Evolutionary conservation across 92 coral and sea anemone genomes (phyloP).

Genomic region (Chrysogorgia sp.): DNA sequence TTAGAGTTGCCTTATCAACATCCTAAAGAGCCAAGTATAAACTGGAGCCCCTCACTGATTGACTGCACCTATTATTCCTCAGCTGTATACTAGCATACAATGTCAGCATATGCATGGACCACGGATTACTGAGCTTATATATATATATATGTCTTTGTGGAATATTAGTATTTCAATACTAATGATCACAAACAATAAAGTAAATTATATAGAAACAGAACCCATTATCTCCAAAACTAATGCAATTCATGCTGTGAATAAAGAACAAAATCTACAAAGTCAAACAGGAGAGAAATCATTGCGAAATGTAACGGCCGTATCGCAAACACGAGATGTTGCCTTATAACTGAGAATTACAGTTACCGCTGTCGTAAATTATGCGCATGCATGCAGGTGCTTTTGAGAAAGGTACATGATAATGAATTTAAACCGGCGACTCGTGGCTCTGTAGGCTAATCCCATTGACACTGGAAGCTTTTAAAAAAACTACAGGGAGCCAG

Average conservation of each 20-base stretch:
- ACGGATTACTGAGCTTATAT: no score
- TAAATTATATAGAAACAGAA: background rate
- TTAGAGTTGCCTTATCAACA: no score
- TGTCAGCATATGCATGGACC: no score
- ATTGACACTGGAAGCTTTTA: background rate
- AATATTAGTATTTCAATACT: background rate
- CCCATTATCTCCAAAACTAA: background rate
- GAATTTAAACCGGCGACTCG: no score
- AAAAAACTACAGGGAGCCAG: background rate
- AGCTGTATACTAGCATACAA: no score
- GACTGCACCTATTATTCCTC: no score
- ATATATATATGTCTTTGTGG: background rate
- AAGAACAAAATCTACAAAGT: background rate
- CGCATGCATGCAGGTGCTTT: background rate
- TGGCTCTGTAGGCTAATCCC: no score
- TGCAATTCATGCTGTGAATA: background rate
- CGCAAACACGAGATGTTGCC: background rate
- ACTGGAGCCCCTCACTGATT: no score
- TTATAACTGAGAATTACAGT: no score
- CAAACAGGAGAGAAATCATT: background rate
- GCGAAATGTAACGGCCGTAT: background rate
- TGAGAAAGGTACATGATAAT: no score
- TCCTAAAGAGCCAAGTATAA: no score
- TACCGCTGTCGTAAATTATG: background rate
- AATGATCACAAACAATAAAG: background rate